Evolutionary conservation across 1,140 invertebrate genomes (phyloP), one percentile per base, ranked within the genome.

Genomic region (Tenebrio molitor): DNA sequence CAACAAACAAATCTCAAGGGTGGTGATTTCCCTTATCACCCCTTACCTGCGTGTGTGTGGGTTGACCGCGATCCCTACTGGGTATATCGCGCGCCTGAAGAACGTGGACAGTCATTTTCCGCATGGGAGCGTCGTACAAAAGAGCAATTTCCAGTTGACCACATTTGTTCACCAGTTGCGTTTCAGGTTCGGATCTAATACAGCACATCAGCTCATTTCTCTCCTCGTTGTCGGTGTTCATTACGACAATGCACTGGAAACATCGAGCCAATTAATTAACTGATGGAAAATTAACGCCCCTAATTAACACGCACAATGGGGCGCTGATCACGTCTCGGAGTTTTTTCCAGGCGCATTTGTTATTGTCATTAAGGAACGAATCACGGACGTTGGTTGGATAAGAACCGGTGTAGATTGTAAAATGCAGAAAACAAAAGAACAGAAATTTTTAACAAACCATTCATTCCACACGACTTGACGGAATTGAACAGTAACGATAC

Each of bases 71-170:
- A 81, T 92, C 87, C 85, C 91, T 83, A 78, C 88, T 84, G 42
- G 95, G 92, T 77, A 98, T 86, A 79, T 94, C 88, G 16, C 91
- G 87, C 0, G 94, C 95, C 85, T 97, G 94, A 71, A 97, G 86
- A 5, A 98, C 91, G 76, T 95, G 94, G 7, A 92, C 91, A 16
- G 93, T 95, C 93, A 98, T 95, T 83, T 93, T 95, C 12, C 92
- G 88, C 83, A 95, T 92, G 2, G 93, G 91, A 2, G 93, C 91
- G 81, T 97, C 94, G 81, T 97, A 97, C 8, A 93, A 85, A 79
- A 97, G 90, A 7, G 94, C 94, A 21, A 96, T 90, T 82, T 97
- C 95, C 53, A 98, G 84, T 68, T 88, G 89, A 5, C 92, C 93
- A 80, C 92, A 91, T 77, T 89, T 89, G 66, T 81, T 85, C 17